Base-by-base conservation (phyloP, 2,888 invertebrate genomes). In the Muscina levida region DNA sequence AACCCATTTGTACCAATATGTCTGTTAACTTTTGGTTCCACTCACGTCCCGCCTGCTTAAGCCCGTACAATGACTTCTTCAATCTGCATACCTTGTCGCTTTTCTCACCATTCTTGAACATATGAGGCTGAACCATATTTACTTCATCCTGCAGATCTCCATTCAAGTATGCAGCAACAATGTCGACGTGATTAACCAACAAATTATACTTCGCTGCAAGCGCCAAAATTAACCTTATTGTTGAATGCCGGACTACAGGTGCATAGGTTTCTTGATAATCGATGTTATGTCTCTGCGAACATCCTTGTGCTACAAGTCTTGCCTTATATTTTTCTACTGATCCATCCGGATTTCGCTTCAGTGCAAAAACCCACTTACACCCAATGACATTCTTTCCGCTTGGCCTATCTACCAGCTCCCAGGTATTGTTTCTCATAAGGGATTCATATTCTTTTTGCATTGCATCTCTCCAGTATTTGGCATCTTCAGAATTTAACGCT, bases 201-300 rank as follows among this genome's bases (percentile, higher is more conserved):
- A 74, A 72, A 42, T 68, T 71, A 44, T 72, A 56, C 19, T 39
- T 26, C 10, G 67, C 68, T 37, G 80, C 74, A 24, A 82, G 42
- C n/a, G 75, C 51, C 37, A 81, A 70, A 4, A 85, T 71, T 11
- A 83, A 39, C 65, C 85, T 70, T 22, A 86, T 82, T 8, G 83
- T 22, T n/a, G n/a, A n/a, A n/a, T n/a, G n/a, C n/a, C n/a, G n/a
- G n/a, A n/a, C n/a, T n/a, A n/a, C n/a, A n/a, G 85, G 85, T 13
- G 84, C 78, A 78, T 82, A 85, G 6, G 85, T 85, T 74, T 87
- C 84, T 22, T 76, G 46, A 75, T 84, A 86, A 77, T 86, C 85
- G 48, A 83, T 51, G 17, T 82, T 82, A 6, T 77, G 65, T 53
- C 83, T 82, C 71, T 85, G 86, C 6, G 73, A 82, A 83, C 82